These are phyloP conservation scores for Microplitis manilae DNA, from an alignment of 2,888 invertebrate genomes.

Conservation along the genomic window DNA sequence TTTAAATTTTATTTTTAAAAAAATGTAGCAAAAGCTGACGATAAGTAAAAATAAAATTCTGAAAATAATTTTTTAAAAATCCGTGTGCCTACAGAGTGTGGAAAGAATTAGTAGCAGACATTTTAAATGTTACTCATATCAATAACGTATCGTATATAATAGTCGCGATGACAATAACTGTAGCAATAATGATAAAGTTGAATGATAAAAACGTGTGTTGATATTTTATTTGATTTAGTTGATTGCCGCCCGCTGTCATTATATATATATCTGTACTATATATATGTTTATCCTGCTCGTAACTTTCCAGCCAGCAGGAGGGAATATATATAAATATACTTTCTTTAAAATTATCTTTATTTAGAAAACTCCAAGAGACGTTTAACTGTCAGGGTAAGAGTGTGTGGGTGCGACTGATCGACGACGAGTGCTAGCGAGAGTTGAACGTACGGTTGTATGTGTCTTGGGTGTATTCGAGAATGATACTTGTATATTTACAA, in stretches of 20 bases:
- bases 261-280: not conserved
- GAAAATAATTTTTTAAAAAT: not conserved
- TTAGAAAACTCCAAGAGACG: not conserved
- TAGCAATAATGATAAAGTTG: not conserved
- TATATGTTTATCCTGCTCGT: not conserved
- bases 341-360: not conserved
- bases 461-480: not conserved
- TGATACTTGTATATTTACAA: not conserved
- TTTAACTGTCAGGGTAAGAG: not conserved
- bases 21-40: not conserved
- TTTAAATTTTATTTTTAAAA: not conserved
- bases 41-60: not conserved
- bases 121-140: not conserved
- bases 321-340: not conserved
- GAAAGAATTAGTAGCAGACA: not conserved
- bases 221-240: not conserved
- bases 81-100: not conserved
- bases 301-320: not conserved
- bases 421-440: not conserved
- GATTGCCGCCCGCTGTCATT: not conserved
- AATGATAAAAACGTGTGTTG: not conserved
- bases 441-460: not conserved
- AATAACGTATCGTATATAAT: not conserved
- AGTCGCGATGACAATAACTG: not conserved
- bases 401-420: not conserved